phyloP scores from a whole-genome alignment of 2,113 vertebrate genomes.

The Nothoprocta perdicaria region DNA sequence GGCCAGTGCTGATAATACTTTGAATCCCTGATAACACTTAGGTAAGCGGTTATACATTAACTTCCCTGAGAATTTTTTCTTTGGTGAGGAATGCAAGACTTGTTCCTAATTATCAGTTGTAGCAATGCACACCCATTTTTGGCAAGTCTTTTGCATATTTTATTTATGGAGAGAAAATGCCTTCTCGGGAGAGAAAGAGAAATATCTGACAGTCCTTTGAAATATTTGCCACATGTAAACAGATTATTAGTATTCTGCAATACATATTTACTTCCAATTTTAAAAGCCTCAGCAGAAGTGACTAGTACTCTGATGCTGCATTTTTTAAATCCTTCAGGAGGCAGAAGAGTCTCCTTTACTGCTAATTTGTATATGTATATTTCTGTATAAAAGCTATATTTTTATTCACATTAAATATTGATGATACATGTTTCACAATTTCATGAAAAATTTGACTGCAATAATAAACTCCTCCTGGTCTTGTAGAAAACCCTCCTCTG shows the following conservation, averaged over 20 bases:
- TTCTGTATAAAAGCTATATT: constrained; percentile 37
- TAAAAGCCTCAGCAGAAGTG: background rate
- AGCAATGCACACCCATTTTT: background rate
- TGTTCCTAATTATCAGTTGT: background rate
- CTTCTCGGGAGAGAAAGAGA: background rate
- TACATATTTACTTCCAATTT: constrained; percentile 35
- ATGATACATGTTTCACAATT: constrained; percentile 21
- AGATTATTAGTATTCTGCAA: constrained; percentile 10
- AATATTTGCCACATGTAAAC: background rate
- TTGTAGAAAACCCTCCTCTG: constrained; percentile 6
- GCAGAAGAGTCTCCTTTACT: background rate
- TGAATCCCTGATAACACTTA: background rate
- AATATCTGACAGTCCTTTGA: background rate
- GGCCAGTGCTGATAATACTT: too few species aligned
- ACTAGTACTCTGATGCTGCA: background rate
- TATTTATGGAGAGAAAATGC: background rate
- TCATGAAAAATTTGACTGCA: background rate
- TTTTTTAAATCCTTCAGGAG: constrained; percentile 25
- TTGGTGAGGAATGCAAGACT: background rate
- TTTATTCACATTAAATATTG: constrained; percentile 58
- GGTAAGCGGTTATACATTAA: background rate
- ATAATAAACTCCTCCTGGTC: constrained; percentile 1
- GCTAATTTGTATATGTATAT: constrained; percentile 27
- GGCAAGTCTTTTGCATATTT: background rate
- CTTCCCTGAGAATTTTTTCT: background rate